Evolutionary conservation across 2,113 vertebrate genomes (phyloP).

Genomic region (Coracopsis vasa): DNA sequence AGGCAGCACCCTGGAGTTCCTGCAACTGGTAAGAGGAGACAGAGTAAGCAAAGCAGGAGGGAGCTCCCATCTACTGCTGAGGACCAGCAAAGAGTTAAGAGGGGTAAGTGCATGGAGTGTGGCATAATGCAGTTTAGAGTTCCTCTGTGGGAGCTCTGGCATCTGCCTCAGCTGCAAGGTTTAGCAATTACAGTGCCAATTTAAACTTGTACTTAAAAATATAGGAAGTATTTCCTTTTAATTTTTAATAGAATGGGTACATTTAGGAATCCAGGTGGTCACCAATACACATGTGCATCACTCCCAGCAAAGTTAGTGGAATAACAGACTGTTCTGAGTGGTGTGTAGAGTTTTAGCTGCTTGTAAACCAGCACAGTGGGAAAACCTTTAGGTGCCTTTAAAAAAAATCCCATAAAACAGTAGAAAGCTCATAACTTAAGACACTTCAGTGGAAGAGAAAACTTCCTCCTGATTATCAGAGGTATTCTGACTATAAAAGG

Average conservation of each 20-base stretch:
- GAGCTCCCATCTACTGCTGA: neutral
- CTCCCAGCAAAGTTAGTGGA: neutral
- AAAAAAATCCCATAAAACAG: neutral
- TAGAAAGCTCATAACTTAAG: slow-evolving; percentile 23
- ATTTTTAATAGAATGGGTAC: neutral
- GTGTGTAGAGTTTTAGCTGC: slow-evolving; percentile 1
- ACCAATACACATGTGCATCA: neutral
- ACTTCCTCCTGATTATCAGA: neutral
- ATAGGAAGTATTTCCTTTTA: neutral
- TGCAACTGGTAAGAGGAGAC: neutral
- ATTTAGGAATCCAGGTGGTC: neutral
- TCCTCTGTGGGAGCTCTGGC: neutral
- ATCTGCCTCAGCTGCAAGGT: neutral
- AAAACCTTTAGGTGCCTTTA: slow-evolving; percentile 6
- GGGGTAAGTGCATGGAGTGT: neutral
- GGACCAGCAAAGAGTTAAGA: neutral
- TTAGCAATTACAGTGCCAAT: neutral
- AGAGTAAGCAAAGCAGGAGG: neutral
- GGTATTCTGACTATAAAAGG: neutral
- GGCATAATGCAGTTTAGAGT: neutral
- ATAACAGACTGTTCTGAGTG: neutral
- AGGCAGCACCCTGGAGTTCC: neutral
- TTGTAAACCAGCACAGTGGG: slow-evolving; percentile 9
- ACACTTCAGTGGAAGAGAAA: neutral
- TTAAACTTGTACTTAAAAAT: neutral